Percentiles rank a stretch among this genome's conserved stretches.
Evolutionary conservation across 2,113 vertebrate genomes (phyloP).

Genomic region (Syngnathus floridae): DNA sequence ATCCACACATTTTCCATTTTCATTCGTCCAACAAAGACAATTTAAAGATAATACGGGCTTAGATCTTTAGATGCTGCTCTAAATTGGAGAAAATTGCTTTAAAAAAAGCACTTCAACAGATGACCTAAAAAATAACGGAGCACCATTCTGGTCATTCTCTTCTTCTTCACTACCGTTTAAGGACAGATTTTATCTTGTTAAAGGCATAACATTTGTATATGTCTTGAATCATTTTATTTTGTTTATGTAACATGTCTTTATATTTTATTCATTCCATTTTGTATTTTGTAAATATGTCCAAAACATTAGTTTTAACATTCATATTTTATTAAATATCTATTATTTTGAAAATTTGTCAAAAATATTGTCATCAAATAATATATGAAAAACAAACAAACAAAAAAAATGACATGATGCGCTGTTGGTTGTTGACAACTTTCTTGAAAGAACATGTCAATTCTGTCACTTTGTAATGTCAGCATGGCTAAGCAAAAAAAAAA

Average conservation of each 20-base stretch:
- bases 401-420: no score
- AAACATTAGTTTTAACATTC: no score
- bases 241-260: no score
- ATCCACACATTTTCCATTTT: slow-evolving; percentile 9
- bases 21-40: neutral
- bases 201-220: no score
- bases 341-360: neutral
- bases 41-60: neutral
- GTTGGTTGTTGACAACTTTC: no score
- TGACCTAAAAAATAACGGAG: neutral
- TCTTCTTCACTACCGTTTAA: neutral
- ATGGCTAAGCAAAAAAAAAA: neutral
- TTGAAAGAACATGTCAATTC: no score
- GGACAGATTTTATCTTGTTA: no score
- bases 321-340: no score
- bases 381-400: no score
- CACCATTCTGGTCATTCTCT: neutral
- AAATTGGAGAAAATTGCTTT: neutral
- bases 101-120: neutral
- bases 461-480: neutral
- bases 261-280: no score
- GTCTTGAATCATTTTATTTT: no score
- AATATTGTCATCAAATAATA: neutral
- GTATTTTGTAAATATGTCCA: no score
- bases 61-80: neutral